Conservation (phyloP, 1,140 invertebrate species). For the Drosophila melanica region DNA sequence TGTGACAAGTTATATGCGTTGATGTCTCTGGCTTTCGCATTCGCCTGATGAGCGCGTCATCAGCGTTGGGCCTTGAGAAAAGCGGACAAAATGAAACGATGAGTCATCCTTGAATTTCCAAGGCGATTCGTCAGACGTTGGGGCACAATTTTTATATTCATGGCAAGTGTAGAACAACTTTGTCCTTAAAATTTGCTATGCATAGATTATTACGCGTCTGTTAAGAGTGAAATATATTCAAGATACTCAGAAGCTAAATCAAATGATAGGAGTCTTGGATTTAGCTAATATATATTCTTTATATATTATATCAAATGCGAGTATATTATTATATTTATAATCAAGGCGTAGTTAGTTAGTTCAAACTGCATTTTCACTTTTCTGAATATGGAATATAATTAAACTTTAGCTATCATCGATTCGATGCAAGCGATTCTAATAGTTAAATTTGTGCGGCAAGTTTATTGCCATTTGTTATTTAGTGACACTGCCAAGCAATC, state of each 20-base stretch:
- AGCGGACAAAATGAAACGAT: constrained; percentile 6
- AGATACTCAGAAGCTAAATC: not conserved
- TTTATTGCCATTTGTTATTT: constrained; percentile 50
- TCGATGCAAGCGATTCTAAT: not conserved
- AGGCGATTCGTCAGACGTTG: constrained; percentile 4
- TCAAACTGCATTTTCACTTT: too few relatives aligned
- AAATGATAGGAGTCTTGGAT: not conserved
- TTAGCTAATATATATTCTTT: too few relatives aligned
- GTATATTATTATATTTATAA: too few relatives aligned
- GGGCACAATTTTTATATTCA: constrained; percentile 18
- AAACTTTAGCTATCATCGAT: too few relatives aligned
- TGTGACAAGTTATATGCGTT: constrained; percentile 21
- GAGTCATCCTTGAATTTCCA: constrained; percentile 28
- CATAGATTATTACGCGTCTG: constrained; percentile 1
- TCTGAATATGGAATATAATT: too few relatives aligned
- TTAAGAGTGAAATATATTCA: not conserved
- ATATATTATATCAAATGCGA: too few relatives aligned
- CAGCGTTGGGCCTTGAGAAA: not conserved
- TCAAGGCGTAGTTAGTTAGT: too few relatives aligned
- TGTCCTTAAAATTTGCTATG: not conserved
- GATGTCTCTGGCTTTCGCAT: constrained; percentile 15
- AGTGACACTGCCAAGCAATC: constrained; percentile 41
- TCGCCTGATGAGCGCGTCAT: constrained; percentile 26
- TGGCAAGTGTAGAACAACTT: constrained; percentile 7
- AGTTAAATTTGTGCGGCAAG: constrained; percentile 11